A percentile compares a stretch with the other conserved stretches of the same genome.
Evolutionary conservation across 2,113 vertebrate species (phyloP).

Genomic region (Cichladusa arquata): DNA sequence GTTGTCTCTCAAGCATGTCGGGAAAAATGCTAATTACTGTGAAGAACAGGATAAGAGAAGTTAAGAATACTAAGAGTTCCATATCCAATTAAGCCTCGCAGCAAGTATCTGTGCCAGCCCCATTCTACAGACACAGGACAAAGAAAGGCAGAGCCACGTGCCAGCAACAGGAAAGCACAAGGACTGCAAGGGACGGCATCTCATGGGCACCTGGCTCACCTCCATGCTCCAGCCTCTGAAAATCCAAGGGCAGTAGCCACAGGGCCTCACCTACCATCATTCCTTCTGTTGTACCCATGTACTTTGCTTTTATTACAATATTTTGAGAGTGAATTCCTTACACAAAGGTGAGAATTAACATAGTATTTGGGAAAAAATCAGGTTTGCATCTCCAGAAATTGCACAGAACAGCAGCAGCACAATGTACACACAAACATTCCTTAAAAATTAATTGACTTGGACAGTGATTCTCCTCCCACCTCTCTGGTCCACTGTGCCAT

Average conservation of each 20-base stretch:
- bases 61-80: background rate
- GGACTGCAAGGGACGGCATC: background rate
- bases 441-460: background rate
- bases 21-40: background rate
- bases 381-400: background rate
- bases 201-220: background rate
- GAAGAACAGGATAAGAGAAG: background rate
- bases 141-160: background rate
- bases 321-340: background rate
- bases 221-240: background rate
- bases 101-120: background rate
- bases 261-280: accelerated
- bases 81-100: background rate
- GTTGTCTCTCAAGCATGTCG: background rate
- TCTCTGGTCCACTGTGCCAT: background rate
- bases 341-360: background rate
- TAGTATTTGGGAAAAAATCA: background rate
- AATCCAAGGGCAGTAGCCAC: background rate
- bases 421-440: background rate
- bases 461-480: background rate
- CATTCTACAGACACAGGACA: background rate
- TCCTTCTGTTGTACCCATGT: background rate
- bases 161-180: background rate
- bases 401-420: background rate
- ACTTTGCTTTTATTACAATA: background rate